Conservation (phyloP, 2,797 vertebrate genomes). For the Luscinia luscinia region DNA sequence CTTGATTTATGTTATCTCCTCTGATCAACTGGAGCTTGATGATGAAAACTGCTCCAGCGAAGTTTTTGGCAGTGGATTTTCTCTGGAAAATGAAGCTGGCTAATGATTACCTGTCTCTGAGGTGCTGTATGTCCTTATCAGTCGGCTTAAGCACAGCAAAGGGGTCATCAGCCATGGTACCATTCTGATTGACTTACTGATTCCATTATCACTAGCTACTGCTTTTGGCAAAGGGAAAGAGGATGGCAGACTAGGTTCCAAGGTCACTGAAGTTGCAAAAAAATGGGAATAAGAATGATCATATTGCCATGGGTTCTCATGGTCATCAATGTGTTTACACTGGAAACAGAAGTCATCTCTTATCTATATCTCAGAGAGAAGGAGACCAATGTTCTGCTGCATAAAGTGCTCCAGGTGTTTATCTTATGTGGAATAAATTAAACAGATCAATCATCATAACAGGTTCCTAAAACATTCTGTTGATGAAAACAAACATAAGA, state of each 20-base stretch:
- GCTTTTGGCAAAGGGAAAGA: background rate
- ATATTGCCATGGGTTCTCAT: background rate
- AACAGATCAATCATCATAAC: conserved; percentile 15
- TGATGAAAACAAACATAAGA: conserved; percentile 37
- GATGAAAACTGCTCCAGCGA: background rate
- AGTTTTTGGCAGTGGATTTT: background rate
- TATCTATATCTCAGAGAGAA: background rate
- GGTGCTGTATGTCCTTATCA: background rate
- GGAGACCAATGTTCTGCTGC: background rate
- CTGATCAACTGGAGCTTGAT: background rate
- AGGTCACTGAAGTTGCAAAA: background rate
- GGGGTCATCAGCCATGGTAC: background rate
- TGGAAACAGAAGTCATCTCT: background rate
- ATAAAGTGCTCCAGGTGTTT: conserved; percentile 13
- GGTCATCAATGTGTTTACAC: background rate
- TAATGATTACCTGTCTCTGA: conserved; percentile 41
- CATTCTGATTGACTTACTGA: background rate
- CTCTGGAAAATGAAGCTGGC: background rate
- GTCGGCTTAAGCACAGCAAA: background rate
- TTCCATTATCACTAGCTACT: background rate
- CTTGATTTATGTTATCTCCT: background rate
- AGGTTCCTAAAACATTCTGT: background rate
- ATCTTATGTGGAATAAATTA: background rate
- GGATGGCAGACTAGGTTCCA: background rate
- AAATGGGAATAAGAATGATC: background rate